A percentile compares a stretch with the other conserved stretches of the same genome.
Conservation (phyloP, 37 sponge, comb jelly and placozoan species). For the Amphimedon queenslandica region DNA sequence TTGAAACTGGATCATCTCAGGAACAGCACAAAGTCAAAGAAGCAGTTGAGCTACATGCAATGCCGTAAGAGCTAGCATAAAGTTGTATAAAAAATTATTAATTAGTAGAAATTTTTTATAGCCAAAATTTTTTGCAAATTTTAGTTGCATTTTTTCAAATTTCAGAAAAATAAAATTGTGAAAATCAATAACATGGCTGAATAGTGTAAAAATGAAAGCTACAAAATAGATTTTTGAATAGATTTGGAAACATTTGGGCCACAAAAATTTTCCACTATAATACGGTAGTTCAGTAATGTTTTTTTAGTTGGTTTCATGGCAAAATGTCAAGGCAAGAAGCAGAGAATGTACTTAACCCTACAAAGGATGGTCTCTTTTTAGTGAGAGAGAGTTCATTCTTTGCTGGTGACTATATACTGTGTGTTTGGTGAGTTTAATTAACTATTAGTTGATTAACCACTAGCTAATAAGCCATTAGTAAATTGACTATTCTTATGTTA, state of each 20-base stretch:
- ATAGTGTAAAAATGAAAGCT: background rate
- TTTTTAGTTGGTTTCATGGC: slow-evolving; percentile 90
- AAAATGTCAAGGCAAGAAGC: slow-evolving; percentile 86
- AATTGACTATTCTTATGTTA: background rate
- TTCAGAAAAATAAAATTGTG: background rate
- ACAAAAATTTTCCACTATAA: background rate
- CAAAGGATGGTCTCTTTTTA: slow-evolving; percentile 76
- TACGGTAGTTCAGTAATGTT: background rate
- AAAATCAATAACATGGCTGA: background rate
- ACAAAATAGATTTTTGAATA: background rate
- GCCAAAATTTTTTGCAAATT: too few relatives aligned
- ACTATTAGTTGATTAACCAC: background rate
- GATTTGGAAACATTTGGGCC: background rate
- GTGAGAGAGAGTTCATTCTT: slow-evolving; percentile 89
- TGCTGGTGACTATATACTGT: slow-evolving; percentile 87
- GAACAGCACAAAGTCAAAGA: background rate
- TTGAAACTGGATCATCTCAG: slow-evolving; percentile 12
- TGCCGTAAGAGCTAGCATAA: slow-evolving; percentile 95
- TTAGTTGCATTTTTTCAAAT: too few relatives aligned
- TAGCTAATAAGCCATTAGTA: too few relatives aligned
- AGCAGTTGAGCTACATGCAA: slow-evolving; percentile 76
- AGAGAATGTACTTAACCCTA: slow-evolving; percentile 65
- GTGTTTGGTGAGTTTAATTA: slow-evolving; percentile 74
- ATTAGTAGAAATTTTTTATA: too few relatives aligned
- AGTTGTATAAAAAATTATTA: too few relatives aligned